These are phyloP conservation scores for Ligdia adustata DNA, from an alignment of 2,888 invertebrate genomes.

Conservation along the genomic window DNA sequence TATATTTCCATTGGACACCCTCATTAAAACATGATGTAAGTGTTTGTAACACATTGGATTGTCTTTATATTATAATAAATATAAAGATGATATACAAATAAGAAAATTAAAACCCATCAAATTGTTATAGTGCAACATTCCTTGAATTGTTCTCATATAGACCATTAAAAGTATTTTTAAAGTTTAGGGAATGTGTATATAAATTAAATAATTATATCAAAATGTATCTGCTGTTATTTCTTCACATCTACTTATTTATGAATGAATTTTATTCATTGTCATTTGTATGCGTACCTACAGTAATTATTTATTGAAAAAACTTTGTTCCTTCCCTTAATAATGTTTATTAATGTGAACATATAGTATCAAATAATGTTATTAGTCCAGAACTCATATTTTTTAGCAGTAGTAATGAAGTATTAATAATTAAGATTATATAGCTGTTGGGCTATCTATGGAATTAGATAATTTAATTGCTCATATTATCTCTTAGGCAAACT, in stretches of 20 bases:
- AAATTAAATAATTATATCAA: slow-evolving; percentile 70
- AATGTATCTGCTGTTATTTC: slow-evolving; percentile 42
- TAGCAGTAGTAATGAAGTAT: too few species aligned
- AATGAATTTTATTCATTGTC: not conserved
- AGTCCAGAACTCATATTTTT: too few species aligned
- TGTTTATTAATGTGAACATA: too few species aligned
- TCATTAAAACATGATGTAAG: slow-evolving; percentile 52
- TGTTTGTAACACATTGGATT: slow-evolving; percentile 52
- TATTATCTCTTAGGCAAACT: too few species aligned
- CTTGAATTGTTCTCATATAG: slow-evolving; percentile 57
- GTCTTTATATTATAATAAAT: slow-evolving; percentile 34
- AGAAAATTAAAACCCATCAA: slow-evolving; percentile 35
- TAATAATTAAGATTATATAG: too few species aligned
- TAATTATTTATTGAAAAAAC: not conserved
- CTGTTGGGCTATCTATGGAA: too few species aligned
- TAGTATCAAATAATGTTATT: too few species aligned
- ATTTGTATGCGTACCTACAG: not conserved
- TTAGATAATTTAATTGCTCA: too few species aligned
- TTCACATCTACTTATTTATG: slow-evolving; percentile 12
- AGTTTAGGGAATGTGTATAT: slow-evolving; percentile 77
- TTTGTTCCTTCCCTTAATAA: too few species aligned
- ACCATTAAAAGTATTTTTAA: slow-evolving; percentile 44
- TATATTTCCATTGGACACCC: slow-evolving; percentile 45
- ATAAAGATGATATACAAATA: slow-evolving; percentile 36
- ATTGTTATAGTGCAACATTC: slow-evolving; percentile 68